These are phyloP conservation scores for Drosophila lutescens DNA, from an alignment of 2,888 invertebrate genomes.

Conservation along the genomic window DNA sequence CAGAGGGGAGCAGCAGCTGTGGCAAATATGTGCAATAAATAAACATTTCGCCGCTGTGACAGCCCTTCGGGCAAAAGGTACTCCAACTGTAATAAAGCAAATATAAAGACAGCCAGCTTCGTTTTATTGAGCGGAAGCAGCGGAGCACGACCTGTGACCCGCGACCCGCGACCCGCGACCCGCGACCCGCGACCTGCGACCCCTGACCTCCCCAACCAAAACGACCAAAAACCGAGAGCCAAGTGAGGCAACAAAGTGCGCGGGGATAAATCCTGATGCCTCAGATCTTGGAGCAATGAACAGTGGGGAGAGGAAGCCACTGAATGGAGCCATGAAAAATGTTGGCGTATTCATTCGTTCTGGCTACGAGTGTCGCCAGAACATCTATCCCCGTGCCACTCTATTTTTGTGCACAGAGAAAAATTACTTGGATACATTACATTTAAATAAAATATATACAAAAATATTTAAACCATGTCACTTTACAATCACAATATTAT, in stretches of 20 bases:
- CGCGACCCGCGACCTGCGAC: slow-evolving; percentile 3
- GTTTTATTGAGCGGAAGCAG: slow-evolving; percentile 67
- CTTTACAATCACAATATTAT: too few species aligned
- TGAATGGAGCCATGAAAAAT: slow-evolving; percentile 75
- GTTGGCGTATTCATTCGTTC: slow-evolving; percentile 60
- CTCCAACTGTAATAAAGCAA: slow-evolving; percentile 66
- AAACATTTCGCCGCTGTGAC: slow-evolving; percentile 67
- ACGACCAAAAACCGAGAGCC: slow-evolving; percentile 39
- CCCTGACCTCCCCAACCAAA: slow-evolving; percentile 11
- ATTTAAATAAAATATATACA: not conserved
- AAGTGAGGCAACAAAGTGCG: slow-evolving; percentile 42
- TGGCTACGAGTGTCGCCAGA: slow-evolving; percentile 51
- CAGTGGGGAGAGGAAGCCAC: slow-evolving; percentile 12
- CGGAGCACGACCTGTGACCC: slow-evolving; percentile 49
- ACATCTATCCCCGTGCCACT: slow-evolving; percentile 14
- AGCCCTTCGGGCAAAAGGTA: slow-evolving; percentile 50
- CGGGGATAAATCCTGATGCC: slow-evolving; percentile 68
- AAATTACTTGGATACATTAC: not conserved
- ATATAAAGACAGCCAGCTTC: slow-evolving; percentile 65
- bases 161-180: too few species aligned
- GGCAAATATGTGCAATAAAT: slow-evolving; percentile 61
- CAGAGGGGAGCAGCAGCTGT: slow-evolving; percentile 15
- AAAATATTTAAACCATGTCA: too few species aligned
- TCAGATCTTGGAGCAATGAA: slow-evolving; percentile 32
- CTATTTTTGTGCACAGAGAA: not conserved